Percentiles rank a stretch among this genome's conserved stretches.
Conservation (phyloP, 2,797 vertebrate genomes). For the Pipistrellus kuhlii region DNA sequence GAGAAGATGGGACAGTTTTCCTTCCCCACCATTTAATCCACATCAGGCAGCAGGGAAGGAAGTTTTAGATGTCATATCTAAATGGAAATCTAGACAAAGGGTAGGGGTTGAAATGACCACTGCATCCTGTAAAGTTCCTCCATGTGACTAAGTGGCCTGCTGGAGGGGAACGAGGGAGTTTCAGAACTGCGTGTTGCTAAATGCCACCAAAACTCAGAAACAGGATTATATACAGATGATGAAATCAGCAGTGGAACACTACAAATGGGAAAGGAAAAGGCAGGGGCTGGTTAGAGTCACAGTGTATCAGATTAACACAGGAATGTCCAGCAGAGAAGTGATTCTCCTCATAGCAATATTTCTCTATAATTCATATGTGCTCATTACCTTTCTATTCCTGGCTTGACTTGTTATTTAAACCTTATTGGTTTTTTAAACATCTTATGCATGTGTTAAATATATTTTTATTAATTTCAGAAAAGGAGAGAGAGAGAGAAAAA, state of each 20-base stretch:
- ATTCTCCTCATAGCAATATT: not conserved
- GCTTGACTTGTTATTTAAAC: not conserved
- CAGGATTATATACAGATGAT: not conserved
- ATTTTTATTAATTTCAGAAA: too few species aligned
- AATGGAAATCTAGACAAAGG: conserved; percentile 25
- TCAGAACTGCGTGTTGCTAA: not conserved
- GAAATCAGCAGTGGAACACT: not conserved
- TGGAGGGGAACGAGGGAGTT: not conserved
- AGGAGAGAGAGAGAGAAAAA: too few species aligned
- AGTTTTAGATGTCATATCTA: not conserved
- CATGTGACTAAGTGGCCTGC: not conserved
- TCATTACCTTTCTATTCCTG: not conserved
- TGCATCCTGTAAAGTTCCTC: not conserved
- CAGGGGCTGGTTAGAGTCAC: not conserved
- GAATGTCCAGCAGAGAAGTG: not conserved
- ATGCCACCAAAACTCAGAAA: not conserved
- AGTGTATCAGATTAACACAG: not conserved
- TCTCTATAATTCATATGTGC: not conserved
- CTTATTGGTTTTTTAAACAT: not conserved
- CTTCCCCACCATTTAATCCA: not conserved
- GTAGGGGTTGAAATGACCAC: not conserved
- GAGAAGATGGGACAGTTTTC: not conserved
- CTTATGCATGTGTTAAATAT: too few species aligned
- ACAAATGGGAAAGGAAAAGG: not conserved
- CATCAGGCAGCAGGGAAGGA: not conserved